Percentiles rank a stretch among this genome's conserved stretches.
phyloP scores from a whole-genome alignment of 2,797 vertebrate genomes.

The Danio tinwini region DNA sequence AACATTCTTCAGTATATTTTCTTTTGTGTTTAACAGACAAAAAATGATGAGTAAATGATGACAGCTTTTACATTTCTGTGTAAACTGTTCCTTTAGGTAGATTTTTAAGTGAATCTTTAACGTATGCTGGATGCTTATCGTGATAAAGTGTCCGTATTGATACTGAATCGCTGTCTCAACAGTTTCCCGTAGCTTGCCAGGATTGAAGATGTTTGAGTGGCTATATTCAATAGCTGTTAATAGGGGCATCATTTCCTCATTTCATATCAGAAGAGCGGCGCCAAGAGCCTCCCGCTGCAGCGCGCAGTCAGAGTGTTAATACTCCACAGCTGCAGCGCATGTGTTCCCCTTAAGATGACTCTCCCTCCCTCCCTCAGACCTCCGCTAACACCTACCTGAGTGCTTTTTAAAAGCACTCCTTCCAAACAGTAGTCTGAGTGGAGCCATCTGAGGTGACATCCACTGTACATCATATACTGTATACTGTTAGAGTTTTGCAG shows the following conservation, averaged over 20 bases:
- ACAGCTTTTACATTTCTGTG: background rate
- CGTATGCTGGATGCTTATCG: background rate
- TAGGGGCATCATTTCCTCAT: constrained; percentile 37
- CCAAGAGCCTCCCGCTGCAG: constrained; percentile 24
- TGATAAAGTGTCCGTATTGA: constrained; percentile 6
- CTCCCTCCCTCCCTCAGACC: constrained; percentile 30
- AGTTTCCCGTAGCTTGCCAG: background rate
- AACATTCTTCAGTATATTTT: background rate
- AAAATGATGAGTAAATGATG: background rate
- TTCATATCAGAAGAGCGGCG: constrained; percentile 42
- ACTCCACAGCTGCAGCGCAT: constrained; percentile 62
- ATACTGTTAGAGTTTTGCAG: background rate
- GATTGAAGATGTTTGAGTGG: constrained; percentile 18
- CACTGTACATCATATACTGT: constrained; percentile 4
- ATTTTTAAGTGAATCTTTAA: background rate
- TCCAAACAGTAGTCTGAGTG: constrained; percentile 30
- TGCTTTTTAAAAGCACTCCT: constrained; percentile 48
- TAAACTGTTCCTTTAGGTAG: background rate
- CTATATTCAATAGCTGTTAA: constrained; percentile 37
- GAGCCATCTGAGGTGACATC: constrained; percentile 40
- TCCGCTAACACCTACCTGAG: constrained; percentile 39
- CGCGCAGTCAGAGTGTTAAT: constrained; percentile 49
- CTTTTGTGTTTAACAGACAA: background rate
- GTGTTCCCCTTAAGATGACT: constrained; percentile 48
- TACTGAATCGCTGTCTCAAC: background rate